Base-by-base conservation (phyloP, 2,113 vertebrate species). In the Gasterosteus nipponicus region DNA sequence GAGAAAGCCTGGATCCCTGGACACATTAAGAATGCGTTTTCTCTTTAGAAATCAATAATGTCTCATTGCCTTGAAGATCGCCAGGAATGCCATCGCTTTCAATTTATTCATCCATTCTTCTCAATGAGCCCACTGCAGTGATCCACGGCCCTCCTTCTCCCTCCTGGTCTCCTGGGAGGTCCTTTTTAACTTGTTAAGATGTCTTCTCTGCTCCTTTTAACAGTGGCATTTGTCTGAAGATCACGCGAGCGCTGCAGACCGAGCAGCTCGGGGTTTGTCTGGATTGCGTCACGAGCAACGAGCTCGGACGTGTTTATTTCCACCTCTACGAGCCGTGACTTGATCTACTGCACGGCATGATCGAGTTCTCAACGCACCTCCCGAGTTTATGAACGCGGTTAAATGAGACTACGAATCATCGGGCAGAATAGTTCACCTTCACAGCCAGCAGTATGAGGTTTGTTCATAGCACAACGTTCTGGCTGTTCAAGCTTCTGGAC, bases 41-140 rank as follows among this genome's bases (percentile, higher is more conserved):
- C 77, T 84, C 75, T 84, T 87, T 68, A 78, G 64, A 89, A 92
- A 92, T 90, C 90, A 88, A 91, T 92, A 93, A 83, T 47, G 83
- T 85, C 83, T 89, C 73, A 81, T 80, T 78, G 85, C 82, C 70
- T 80, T 87, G 83, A 82, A 81, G 81, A 91, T 90, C 76, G 46
- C 71, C 79, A 81, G 75, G 56, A 80, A 71, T 69, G 58, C 86
- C 82, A 87, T 91, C 85, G 41, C 82, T 80, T 91, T 84, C 74
- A 63, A 91, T 88, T 67, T 78, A 86, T 89, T 83, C 80, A 73
- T 81, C 82, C 75, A 80, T 87, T 84, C 70, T 64, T 89, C 82
- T 85, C 81, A 78, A 76, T 83, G 78, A 86, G 85, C 58, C 63
- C 60, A 59, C 71, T 53, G 73, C 63, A 16, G 85, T 78, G 87